phyloP scores from a whole-genome alignment of 1,140 invertebrate species.

The Plutomurus gul region DNA sequence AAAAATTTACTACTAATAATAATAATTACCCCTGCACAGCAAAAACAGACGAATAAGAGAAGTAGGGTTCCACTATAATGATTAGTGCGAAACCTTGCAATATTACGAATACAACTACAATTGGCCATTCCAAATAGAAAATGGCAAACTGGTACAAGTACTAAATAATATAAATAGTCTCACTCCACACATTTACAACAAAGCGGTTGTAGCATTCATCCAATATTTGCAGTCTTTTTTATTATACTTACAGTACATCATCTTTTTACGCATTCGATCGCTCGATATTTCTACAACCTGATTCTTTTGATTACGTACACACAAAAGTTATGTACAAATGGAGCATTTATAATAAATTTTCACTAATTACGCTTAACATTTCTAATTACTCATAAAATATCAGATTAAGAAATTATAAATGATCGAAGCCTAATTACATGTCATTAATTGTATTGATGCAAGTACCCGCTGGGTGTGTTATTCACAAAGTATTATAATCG shows the following conservation, averaged over 20 bases:
- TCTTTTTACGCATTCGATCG: neutral
- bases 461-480: too few species aligned
- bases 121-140: neutral
- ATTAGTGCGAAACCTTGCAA: neutral
- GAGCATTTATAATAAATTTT: constrained; percentile 6
- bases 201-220: neutral
- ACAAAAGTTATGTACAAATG: neutral
- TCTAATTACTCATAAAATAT: neutral
- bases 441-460: neutral
- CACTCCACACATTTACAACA: neutral
- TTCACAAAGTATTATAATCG: neutral
- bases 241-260: constrained; percentile 12
- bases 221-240: constrained; percentile 15
- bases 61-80: neutral
- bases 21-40: neutral
- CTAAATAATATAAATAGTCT: neutral
- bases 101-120: neutral
- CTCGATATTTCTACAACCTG: neutral
- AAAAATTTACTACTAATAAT: neutral
- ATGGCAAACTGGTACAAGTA: neutral
- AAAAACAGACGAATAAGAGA: neutral
- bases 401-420: constrained; percentile 6
- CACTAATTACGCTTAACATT: neutral
- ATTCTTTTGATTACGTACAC: neutral
- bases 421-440: neutral